Evolutionary conservation across 2,888 invertebrate species (phyloP).

Genomic region (Eucera pruinosa): DNA sequence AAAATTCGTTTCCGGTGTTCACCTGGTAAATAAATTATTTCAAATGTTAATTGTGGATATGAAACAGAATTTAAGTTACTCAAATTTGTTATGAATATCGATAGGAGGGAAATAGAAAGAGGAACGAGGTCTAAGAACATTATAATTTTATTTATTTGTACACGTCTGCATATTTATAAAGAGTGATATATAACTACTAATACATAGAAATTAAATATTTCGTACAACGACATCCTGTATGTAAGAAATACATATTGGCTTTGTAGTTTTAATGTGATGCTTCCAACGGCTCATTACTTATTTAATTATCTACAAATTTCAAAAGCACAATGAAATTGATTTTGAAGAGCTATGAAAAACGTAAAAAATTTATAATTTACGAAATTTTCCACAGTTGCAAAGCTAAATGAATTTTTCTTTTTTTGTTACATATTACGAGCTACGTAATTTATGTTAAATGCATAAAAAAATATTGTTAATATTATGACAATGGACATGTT

Average conservation of each 20-base stretch:
- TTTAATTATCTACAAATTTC: neutral
- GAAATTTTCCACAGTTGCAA: neutral
- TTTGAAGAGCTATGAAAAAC: neutral
- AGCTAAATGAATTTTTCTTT: neutral
- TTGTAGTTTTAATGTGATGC: neutral
- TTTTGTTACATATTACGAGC: neutral
- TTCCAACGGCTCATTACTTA: neutral
- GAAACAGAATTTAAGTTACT: too few species aligned
- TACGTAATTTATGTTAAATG: conserved; percentile 36
- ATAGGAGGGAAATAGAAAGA: neutral
- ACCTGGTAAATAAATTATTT: too few species aligned
- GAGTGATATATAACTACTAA: conserved; percentile 33
- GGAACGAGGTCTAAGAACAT: conserved; percentile 28
- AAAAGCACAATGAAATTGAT: neutral
- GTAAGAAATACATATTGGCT: neutral
- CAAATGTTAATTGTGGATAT: too few species aligned
- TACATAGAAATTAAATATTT: conserved; percentile 22
- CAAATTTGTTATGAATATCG: too few species aligned
- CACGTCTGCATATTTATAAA: conserved; percentile 40
- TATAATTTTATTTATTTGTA: conserved; percentile 53
- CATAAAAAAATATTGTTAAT: conserved; percentile 20
- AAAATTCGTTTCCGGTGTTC: neutral
- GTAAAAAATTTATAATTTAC: neutral
- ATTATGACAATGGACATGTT: neutral
- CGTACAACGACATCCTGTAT: neutral